Conservation (phyloP, 2,113 vertebrate species). For the Gnathonemus longibarbis region DNA sequence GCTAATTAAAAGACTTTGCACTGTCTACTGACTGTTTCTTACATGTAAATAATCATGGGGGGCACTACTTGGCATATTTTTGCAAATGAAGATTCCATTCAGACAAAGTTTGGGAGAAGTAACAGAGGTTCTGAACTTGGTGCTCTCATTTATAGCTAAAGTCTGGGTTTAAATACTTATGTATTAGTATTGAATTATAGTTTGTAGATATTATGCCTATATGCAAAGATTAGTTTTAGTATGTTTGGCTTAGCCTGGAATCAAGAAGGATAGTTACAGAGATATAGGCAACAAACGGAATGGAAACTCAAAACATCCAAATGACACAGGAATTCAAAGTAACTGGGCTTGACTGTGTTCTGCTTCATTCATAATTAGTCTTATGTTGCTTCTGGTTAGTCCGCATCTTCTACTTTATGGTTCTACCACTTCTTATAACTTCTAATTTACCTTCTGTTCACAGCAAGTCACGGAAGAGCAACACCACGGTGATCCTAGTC, state of each 20-base stretch:
- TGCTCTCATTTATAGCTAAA: background rate
- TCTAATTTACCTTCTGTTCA: slow-evolving; percentile 5
- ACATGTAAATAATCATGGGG: background rate
- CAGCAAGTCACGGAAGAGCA: slow-evolving; percentile 45
- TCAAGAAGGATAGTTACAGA: background rate
- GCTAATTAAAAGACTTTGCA: background rate
- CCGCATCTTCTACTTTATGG: background rate
- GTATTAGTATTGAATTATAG: background rate
- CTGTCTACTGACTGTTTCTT: background rate
- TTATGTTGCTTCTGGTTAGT: background rate
- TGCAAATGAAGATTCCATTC: background rate
- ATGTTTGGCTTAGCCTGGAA: background rate
- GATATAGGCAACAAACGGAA: background rate
- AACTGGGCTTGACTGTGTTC: background rate
- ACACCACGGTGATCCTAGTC: slow-evolving; percentile 48
- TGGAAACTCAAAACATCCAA: background rate
- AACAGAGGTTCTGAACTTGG: background rate
- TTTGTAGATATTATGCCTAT: background rate
- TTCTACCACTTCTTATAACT: background rate
- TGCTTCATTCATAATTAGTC: background rate
- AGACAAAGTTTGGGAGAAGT: background rate
- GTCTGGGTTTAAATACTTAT: background rate
- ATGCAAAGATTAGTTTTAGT: background rate
- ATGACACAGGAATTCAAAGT: background rate
- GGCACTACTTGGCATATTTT: background rate